These are phyloP conservation scores for Hephaestus fuliginosus DNA, from an alignment of 2,797 vertebrate genomes.

Conservation along the genomic window DNA sequence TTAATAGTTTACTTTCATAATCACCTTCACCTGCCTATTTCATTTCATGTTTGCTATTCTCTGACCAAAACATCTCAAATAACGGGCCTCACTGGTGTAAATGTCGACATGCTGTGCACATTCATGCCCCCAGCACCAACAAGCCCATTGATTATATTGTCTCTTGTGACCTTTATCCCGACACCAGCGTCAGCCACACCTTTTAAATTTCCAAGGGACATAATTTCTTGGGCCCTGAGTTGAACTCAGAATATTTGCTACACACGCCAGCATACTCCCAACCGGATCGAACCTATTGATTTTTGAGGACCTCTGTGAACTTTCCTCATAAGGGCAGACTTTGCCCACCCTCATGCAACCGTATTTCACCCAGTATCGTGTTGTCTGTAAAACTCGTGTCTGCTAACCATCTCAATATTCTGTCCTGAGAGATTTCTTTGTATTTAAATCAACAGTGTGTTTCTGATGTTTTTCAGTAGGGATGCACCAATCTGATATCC, in stretches of 20 bases:
- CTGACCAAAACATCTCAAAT: not conserved
- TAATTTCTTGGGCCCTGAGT: not conserved
- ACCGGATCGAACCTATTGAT: slow-evolving; percentile 9
- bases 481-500: not conserved
- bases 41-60: not conserved
- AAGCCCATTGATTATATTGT: not conserved
- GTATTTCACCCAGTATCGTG: not conserved
- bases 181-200: not conserved
- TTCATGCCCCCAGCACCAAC: not conserved
- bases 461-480: not conserved
- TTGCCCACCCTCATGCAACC: not conserved
- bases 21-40: not conserved
- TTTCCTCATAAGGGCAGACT: not conserved
- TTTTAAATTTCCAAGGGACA: not conserved
- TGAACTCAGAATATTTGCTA: not conserved
- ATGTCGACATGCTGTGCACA: not conserved
- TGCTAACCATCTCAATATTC: not conserved
- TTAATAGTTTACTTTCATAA: not conserved
- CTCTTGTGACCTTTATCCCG: slow-evolving; percentile 17
- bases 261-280: not conserved
- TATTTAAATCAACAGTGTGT: not conserved
- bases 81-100: not conserved
- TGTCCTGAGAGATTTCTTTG: not conserved
- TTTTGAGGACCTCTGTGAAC: not conserved
- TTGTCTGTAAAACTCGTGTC: not conserved